Conservation (phyloP, 64 coral and sea anemone genomes). For the Pocillopora damicornis region DNA sequence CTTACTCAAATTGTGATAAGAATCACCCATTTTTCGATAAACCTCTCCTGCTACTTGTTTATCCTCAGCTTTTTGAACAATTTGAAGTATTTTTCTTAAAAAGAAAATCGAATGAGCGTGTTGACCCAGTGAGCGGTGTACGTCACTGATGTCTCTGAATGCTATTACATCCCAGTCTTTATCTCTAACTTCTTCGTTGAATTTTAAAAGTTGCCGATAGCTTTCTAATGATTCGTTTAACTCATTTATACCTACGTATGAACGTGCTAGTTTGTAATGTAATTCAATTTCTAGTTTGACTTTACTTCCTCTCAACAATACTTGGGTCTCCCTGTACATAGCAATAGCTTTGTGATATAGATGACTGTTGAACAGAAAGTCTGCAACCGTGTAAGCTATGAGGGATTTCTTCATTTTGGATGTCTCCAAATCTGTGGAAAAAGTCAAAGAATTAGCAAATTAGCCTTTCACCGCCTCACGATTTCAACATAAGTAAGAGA, state of each 20-base stretch:
- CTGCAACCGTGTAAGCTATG: neutral
- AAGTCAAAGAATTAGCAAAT: too few relatives aligned
- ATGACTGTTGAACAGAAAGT: neutral
- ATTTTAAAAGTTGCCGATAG: neutral
- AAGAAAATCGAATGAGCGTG: neutral
- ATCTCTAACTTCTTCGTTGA: neutral
- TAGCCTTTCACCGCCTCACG: too few relatives aligned
- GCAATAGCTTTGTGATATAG: neutral
- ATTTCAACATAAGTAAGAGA: too few relatives aligned
- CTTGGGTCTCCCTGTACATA: neutral
- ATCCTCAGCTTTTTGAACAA: neutral
- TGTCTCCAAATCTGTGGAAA: too few relatives aligned
- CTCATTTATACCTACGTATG: neutral
- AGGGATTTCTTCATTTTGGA: neutral
- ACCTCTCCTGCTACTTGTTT: neutral
- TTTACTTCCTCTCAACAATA: neutral
- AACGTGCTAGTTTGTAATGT: neutral
- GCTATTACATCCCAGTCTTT: neutral
- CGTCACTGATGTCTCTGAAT: neutral
- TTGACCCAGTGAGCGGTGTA: neutral
- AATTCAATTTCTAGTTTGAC: neutral
- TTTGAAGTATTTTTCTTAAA: neutral
- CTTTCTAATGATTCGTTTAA: neutral
- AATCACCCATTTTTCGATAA: neutral
- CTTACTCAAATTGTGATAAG: neutral